Evolutionary conservation across 2,113 vertebrate genomes (phyloP).

Genomic region (Phoxinus phoxinus): DNA sequence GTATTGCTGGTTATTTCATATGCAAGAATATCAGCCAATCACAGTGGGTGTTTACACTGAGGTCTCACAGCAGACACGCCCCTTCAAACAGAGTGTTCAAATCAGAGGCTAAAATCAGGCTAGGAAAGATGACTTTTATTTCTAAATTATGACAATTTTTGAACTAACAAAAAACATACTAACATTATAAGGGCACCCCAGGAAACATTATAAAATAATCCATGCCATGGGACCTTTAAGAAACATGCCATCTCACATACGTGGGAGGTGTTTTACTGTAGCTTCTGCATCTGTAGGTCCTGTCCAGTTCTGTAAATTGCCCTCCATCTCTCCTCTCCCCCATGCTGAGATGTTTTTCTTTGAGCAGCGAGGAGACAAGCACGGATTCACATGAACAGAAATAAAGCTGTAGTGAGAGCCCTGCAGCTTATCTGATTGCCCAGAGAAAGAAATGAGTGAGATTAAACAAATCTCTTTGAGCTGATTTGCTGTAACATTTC

Average conservation of each 20-base stretch:
- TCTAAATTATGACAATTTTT: too few relatives aligned
- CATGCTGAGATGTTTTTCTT: not conserved
- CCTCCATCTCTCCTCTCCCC: conserved; percentile 4
- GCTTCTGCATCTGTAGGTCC: not conserved
- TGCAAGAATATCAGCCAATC: too few relatives aligned
- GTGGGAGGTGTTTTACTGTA: not conserved
- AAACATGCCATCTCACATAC: not conserved
- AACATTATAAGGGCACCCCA: too few relatives aligned
- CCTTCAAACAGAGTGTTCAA: too few relatives aligned
- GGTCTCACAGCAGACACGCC: too few relatives aligned
- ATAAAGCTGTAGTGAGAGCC: conserved; percentile 58
- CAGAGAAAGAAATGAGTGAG: conserved; percentile 56
- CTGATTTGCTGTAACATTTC: conserved; percentile 59
- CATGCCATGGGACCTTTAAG: too few relatives aligned
- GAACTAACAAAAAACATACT: too few relatives aligned
- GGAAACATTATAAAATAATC: too few relatives aligned
- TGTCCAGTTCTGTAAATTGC: not conserved
- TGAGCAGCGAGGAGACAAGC: conserved; percentile 13
- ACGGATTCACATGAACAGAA: conserved; percentile 57
- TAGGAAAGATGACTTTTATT: too few relatives aligned
- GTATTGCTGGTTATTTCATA: too few relatives aligned
- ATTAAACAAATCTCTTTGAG: conserved; percentile 61
- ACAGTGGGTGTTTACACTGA: too few relatives aligned
- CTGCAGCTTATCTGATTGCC: conserved; percentile 61
- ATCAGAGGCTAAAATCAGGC: too few relatives aligned